Percentiles rank a stretch among this genome's conserved stretches.
These are phyloP conservation scores for Brenthis daphne DNA, from an alignment of 2,888 invertebrate species.

Conservation along the genomic window DNA sequence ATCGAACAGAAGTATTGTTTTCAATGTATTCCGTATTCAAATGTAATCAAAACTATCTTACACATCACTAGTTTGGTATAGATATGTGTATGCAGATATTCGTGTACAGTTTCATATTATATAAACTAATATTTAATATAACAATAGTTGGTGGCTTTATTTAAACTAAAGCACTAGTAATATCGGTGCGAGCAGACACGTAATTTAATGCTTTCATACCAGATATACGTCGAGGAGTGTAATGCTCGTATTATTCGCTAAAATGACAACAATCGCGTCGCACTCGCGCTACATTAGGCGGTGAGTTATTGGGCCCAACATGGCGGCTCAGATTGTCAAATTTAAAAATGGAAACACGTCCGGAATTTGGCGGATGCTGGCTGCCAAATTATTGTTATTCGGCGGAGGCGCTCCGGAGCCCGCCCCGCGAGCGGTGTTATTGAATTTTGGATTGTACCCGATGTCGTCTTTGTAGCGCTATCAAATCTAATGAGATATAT, in stretches of 20 bases:
- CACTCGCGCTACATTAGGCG: slow-evolving; percentile 73
- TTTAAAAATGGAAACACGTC: slow-evolving; percentile 80
- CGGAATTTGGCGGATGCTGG: slow-evolving; percentile 73
- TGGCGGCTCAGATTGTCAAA: slow-evolving; percentile 70
- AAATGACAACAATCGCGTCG: slow-evolving; percentile 77
- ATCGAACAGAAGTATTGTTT: slow-evolving; percentile 6
- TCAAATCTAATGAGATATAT: slow-evolving; percentile 56
- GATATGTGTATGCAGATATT: background rate
- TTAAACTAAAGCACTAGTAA: slow-evolving; percentile 52
- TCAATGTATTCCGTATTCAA: background rate
- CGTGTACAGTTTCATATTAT: background rate
- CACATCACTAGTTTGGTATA: slow-evolving; percentile 16
- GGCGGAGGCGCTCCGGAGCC: slow-evolving; percentile 57
- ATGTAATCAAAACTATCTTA: slow-evolving; percentile 8
- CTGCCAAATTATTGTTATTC: slow-evolving; percentile 81
- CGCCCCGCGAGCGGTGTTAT: slow-evolving; percentile 65
- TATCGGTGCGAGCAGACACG: slow-evolving; percentile 59
- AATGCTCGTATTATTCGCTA: slow-evolving; percentile 75
- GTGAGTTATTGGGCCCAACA: slow-evolving; percentile 51
- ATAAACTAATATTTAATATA: slow-evolving; percentile 19
- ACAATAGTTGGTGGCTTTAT: slow-evolving; percentile 38
- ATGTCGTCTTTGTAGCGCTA: slow-evolving; percentile 61
- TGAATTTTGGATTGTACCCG: slow-evolving; percentile 71
- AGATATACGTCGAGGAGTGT: slow-evolving; percentile 75
- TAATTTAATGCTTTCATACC: slow-evolving; percentile 73